Conservation (phyloP, 2,797 vertebrate species). For the Crax fasciolata region DNA sequence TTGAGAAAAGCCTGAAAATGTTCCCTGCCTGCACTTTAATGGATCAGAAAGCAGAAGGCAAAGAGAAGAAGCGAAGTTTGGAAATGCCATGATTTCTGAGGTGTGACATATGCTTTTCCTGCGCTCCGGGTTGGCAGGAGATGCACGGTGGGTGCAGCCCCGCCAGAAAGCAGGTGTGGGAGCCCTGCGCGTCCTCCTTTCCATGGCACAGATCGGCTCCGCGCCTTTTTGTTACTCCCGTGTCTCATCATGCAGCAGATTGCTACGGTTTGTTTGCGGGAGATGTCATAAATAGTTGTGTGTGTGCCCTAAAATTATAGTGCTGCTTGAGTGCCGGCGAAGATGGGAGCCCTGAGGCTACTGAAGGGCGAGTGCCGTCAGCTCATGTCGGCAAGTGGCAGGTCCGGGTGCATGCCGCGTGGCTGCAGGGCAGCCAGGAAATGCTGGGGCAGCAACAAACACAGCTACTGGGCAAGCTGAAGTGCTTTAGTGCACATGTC, state of each 20-base stretch:
- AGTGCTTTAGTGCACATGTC: accelerated
- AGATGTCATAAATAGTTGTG: not conserved
- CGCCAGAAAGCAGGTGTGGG: conserved; percentile 58
- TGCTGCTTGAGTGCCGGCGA: not conserved
- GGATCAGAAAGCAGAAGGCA: conserved; percentile 73
- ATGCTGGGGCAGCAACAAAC: not conserved
- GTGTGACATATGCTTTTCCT: conserved; percentile 73
- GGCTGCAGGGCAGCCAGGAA: not conserved
- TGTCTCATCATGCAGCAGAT: not conserved
- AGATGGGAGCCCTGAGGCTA: not conserved
- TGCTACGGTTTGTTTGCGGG: conserved; percentile 21
- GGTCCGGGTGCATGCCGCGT: accelerated
- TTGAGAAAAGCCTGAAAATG: conserved; percentile 50
- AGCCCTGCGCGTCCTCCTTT: conserved; percentile 6
- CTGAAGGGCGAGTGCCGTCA: not conserved
- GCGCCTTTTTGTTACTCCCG: not conserved
- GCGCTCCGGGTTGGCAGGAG: conserved; percentile 54
- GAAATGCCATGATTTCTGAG: conserved; percentile 73
- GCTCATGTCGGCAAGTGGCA: accelerated
- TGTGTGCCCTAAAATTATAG: not conserved
- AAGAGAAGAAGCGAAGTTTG: conserved; percentile 65
- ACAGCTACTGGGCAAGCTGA: not conserved
- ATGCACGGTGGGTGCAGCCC: conserved; percentile 56
- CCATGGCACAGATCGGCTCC: not conserved
- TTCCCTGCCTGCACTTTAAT: conserved; percentile 58